Evolutionary conservation across 2,888 invertebrate genomes (phyloP).

Genomic region (Eupithecia subfuscata): DNA sequence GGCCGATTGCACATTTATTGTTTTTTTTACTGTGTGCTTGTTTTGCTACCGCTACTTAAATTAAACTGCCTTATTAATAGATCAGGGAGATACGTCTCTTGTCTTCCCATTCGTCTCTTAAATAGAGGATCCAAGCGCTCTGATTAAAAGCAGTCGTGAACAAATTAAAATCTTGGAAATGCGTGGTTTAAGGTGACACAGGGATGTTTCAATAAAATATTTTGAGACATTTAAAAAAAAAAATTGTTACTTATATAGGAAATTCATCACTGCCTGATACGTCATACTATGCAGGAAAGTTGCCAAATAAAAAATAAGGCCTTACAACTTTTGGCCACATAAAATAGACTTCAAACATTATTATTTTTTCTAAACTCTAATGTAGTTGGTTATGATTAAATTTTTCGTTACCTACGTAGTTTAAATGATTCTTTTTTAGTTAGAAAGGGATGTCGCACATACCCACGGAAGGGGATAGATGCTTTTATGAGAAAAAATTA

Average conservation of each 20-base stretch:
- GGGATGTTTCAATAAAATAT: background rate
- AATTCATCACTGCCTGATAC: background rate
- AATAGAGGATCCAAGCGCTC: conserved; percentile 78
- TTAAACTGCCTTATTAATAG: conserved; percentile 82
- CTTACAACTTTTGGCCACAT: too few species aligned
- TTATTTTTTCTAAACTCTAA: too few species aligned
- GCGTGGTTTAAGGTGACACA: conserved; percentile 56
- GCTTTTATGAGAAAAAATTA: too few species aligned
- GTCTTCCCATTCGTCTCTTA: conserved; percentile 73
- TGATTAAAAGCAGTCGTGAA: conserved; percentile 75
- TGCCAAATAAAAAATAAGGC: too few species aligned
- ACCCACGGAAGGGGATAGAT: too few species aligned
- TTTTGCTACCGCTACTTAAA: conserved; percentile 60
- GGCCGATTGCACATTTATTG: too few species aligned
- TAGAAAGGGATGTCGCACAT: too few species aligned
- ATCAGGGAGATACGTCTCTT: conserved; percentile 77
- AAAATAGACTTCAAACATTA: too few species aligned
- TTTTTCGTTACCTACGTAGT: too few species aligned
- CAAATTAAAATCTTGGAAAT: conserved; percentile 76
- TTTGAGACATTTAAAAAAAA: background rate
- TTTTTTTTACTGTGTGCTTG: conserved; percentile 11
- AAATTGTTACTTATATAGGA: background rate
- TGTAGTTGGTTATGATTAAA: too few species aligned
- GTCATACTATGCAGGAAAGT: background rate
- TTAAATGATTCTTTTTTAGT: too few species aligned